phyloP scores from a whole-genome alignment of 2,888 invertebrate genomes.

The Scaeva pyrastri region DNA sequence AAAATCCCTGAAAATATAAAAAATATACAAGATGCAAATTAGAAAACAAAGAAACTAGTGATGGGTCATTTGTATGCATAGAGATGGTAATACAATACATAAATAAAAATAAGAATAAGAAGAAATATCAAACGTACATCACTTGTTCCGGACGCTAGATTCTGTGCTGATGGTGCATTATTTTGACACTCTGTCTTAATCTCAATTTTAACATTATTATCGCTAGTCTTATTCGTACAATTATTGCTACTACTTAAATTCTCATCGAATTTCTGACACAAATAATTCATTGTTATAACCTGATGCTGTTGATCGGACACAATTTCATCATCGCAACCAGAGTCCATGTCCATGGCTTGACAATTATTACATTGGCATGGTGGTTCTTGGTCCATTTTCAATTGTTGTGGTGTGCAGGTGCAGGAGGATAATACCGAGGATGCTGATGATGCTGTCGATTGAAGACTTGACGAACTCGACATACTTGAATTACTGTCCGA shows the following conservation, averaged over 20 bases:
- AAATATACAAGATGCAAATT: neutral
- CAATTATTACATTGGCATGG: conserved; percentile 78
- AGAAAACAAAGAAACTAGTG: conserved; percentile 1
- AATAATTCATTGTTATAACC: conserved; percentile 80
- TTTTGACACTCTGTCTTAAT: conserved; percentile 68
- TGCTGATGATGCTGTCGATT: conserved; percentile 78
- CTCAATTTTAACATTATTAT: conserved; percentile 74
- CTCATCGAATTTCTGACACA: conserved; percentile 84
- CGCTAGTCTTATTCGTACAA: conserved; percentile 64
- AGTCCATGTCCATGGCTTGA: conserved; percentile 80
- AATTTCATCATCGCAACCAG: conserved; percentile 82
- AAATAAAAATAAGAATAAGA: conserved; percentile 13
- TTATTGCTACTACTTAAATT: conserved; percentile 78
- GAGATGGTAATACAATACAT: conserved; percentile 11
- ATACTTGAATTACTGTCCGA: conserved; percentile 83
- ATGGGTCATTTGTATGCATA: conserved; percentile 10
- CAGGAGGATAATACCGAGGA: conserved; percentile 78
- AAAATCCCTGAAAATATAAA: conserved; percentile 93
- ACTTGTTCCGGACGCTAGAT: conserved; percentile 71
- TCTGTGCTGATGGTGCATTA: conserved; percentile 75
- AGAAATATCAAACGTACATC: conserved; percentile 79
- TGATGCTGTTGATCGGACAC: conserved; percentile 78
- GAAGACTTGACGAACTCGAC: conserved; percentile 82
- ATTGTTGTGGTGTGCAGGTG: conserved; percentile 79
- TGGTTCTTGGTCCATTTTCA: conserved; percentile 70